Evolutionary conservation across 2,888 invertebrate species (phyloP), one percentile per base, ranked within the genome.

Genomic region (Conchocele bisecta): DNA sequence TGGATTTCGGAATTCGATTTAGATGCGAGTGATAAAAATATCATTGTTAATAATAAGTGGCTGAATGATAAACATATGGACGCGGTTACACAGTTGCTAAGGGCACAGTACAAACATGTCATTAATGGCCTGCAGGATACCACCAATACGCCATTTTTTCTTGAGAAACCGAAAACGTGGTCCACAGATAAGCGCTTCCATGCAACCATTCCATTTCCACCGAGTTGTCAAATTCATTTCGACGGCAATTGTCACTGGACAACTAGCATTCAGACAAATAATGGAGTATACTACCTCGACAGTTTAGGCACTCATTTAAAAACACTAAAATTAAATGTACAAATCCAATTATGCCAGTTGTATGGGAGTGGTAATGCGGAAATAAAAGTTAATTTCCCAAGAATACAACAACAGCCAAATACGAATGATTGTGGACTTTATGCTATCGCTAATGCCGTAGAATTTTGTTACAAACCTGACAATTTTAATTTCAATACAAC

Each of bases 91-190:
- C 31, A 6, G 9, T 33, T 51, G 15, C 22, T 51, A 51, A 6
- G 22, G 3, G 26, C 11, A n/a, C 51, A 29, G 22, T 51, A 33
- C 35, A 31, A 31, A 17, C 31, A 51, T 17, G n/a, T n/a, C n/a
- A 51, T 51, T 17, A 51, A 51, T 17, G 51, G 51, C 13, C n/a
- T 51, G 9, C 51, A 51, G 33, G 51, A 51, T 22, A 51, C 51
- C 3, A 29, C 17, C n/a, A 51, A 31, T 11, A 31, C 51, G 9
- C 51, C 51, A n/a, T 48, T 33, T 31, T 51, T 51, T 20, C 13
- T 29, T 5, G 51, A 51, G 22, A 35, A 51, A 31, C 22, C 17
- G 1, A 31, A 51, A 5, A 3, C 20, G 4, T 51, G 51, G 51
- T 33, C 31, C 35, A 51, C 51, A 31, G 6, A 4, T 3, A 51